Base-by-base conservation (phyloP, 2,113 vertebrate genomes). In the Ctenodactylus gundi region DNA sequence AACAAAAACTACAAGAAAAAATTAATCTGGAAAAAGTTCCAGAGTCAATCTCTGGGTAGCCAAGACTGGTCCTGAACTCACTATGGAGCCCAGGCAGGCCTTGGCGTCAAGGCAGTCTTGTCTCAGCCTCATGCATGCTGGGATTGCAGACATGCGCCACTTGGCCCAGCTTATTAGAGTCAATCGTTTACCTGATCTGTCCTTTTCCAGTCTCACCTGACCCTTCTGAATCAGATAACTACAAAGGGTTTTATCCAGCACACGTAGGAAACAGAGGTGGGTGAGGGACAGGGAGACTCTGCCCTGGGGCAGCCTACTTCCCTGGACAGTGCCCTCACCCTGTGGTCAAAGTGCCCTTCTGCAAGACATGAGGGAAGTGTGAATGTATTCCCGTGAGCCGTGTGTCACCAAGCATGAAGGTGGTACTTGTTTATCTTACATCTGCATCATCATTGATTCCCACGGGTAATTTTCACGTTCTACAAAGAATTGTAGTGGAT, bases 161-260 rank as follows among this genome's bases (percentile, higher is more conserved):
- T n/a, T n/a, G n/a, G n/a, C n/a, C n/a, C n/a, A n/a, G n/a, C n/a
- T n/a, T n/a, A n/a, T n/a, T n/a, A 46, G 82, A 92, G 68, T 75
- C 55, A 89, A 36, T 51, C 64, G 89, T 90, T 97, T 96, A 85
- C 55, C 15, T 93, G 85, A 34, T 25, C 92, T 93, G 46, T 88
- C 83, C 46, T 55, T 85, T 96, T 85, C 70, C n/a, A 72, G 49
- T 80, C 58, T 88, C 83, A 55, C 62, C 76, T 78, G 70, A 65
- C 72, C 75, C 80, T 73, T 82, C 27, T 41, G 85, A 94, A 70
- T 92, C 57, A 93, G 80, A 62, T 72, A 55, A 77, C 14, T 8
- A 55, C 34, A 6, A 31, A 73, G 9, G 70, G 93, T 95, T 95
- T 94, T 96, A 96, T 91, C 86, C 86, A 86, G 96, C 72, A 36